Base-by-base conservation (phyloP, 2,113 vertebrate species). In the Amphiprion ocellaris region DNA sequence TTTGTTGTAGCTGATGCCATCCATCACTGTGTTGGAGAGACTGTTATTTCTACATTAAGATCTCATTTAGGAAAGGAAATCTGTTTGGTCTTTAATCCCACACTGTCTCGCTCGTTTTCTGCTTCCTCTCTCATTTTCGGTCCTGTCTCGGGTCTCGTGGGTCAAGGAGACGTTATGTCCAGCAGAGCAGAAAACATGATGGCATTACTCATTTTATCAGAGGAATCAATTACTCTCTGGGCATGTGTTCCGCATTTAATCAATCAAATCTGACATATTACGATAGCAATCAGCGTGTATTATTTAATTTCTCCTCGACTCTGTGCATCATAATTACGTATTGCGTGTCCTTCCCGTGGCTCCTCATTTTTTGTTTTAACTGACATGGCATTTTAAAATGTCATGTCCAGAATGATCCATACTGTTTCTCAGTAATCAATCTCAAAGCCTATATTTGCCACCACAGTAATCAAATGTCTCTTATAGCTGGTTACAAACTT, bases 251-350 rank as follows among this genome's bases (percentile, higher is more conserved):
- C 16, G 11, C 24, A 53, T 69, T 39, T 71, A 87, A 89, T 69
- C 81, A 80, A 82, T 88, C 87, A 87, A 58, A 33, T 10, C 17
- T 68, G 82, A 60, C 68, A 55, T 16, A 41, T 53, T 77, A 66
- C 17, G 53, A 28, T 24, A 55, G 47, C 28, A 72, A 79, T 87
- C 77, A 71, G 41, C 14, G 39, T 33, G 23, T 79, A 58, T 37
- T 37, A 63, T 24, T 3, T 17, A 14, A 23, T 61, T 62, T 59
- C 39, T 17, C 1, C 49, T 52, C 21, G 15, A 2, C 55, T 62
- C 3, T 47, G 12, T 56, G 17, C 23, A 69, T 63, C 44, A 64
- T 6, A 33, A 47, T 24, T 62, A 19, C 47, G 41, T 19, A 7
- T 12, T 44, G 14, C 62, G 21, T 67, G 39, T 68, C 12, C 7